Conservation (phyloP, 2,797 vertebrate species). For the Macropus fuliginosus region DNA sequence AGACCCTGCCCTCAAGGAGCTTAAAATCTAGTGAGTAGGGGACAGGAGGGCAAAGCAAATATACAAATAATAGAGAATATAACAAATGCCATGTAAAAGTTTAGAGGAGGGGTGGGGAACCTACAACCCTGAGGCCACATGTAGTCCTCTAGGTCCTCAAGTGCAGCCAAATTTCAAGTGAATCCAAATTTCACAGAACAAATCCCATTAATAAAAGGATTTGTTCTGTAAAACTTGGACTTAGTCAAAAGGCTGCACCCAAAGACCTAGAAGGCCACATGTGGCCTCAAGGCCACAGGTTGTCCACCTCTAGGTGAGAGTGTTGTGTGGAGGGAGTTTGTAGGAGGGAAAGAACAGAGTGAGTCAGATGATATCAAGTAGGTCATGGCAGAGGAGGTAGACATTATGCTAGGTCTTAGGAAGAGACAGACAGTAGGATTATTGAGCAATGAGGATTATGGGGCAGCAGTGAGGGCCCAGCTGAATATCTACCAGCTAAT, state of each 20-base stretch:
- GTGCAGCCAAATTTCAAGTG: too few species aligned
- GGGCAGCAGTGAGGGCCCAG: not conserved
- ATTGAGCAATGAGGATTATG: constrained; percentile 12
- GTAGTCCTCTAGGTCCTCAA: too few species aligned
- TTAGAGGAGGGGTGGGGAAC: not conserved
- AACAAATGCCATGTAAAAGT: not conserved
- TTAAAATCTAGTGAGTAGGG: not conserved
- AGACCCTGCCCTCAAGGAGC: not conserved
- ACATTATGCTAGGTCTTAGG: not conserved
- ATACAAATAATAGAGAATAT: not conserved
- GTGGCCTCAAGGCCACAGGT: too few species aligned
- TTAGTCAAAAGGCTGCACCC: too few species aligned
- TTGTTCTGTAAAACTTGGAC: too few species aligned
- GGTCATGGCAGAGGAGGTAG: not conserved
- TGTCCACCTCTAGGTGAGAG: too few species aligned
- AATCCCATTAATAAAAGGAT: too few species aligned
- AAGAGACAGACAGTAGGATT: constrained; percentile 4
- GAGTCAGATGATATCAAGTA: not conserved
- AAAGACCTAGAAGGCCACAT: too few species aligned
- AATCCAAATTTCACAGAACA: too few species aligned
- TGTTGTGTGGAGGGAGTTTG: not conserved
- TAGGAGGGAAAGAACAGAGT: not conserved
- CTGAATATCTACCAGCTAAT: constrained; percentile 20
- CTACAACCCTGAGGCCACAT: too few species aligned
- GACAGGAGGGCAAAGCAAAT: not conserved